Percentiles rank a stretch among this genome's conserved stretches.
These are phyloP conservation scores for Xiphophorus maculatus DNA, from an alignment of 2,113 vertebrate species.

Conservation along the genomic window DNA sequence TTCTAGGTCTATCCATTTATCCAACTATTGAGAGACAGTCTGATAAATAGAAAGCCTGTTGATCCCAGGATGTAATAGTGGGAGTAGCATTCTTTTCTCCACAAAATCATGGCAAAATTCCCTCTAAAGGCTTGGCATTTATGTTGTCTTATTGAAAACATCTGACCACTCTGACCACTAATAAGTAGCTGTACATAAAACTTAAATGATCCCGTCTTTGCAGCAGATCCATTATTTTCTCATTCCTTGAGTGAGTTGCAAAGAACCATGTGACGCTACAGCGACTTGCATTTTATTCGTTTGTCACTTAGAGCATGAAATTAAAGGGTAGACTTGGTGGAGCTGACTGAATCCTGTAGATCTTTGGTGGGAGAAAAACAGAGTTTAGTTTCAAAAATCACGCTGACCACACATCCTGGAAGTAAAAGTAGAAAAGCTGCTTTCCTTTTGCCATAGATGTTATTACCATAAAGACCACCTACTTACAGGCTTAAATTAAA, in stretches of 20 bases:
- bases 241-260: constrained; percentile 75
- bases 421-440: constrained; percentile 65
- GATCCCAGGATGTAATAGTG: constrained; percentile 56
- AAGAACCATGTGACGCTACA: constrained; percentile 66
- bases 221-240: constrained; percentile 77
- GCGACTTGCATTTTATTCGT: constrained; percentile 69
- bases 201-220: constrained; percentile 69
- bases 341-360: constrained; percentile 59
- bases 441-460: constrained; percentile 59
- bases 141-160: constrained; percentile 81
- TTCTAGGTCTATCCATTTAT: not conserved
- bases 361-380: constrained; percentile 52
- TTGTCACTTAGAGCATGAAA: constrained; percentile 66
- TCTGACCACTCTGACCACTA: constrained; percentile 78
- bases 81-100: constrained; percentile 62
- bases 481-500: constrained; percentile 66
- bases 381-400: constrained; percentile 61
- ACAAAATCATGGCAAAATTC: constrained; percentile 69
- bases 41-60: not conserved
- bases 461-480: constrained; percentile 76
- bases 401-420: constrained; percentile 69
- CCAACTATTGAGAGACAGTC: not conserved
- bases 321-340: constrained; percentile 68
- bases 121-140: constrained; percentile 68
- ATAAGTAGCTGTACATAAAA: constrained; percentile 80